Evolutionary conservation across 1,140 invertebrate species (phyloP), one percentile per base, ranked within the genome.

Genomic region (Hestina assimilis): DNA sequence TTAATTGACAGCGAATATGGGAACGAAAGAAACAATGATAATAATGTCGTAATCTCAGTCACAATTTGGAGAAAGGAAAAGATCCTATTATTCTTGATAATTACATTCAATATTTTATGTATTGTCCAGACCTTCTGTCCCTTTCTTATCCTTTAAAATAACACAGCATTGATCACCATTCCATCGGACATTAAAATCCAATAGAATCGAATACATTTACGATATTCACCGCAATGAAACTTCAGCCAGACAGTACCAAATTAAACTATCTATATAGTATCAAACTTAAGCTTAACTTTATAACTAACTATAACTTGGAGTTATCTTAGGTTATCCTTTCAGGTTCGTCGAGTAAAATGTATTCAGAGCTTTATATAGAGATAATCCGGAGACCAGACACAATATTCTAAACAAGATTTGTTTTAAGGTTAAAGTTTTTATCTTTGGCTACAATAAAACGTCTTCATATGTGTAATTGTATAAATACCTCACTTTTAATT

Each of bases 191-290:
- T 63, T 63, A 58, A 63, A 63, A 46, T 48, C 48, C 60, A 63
- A 63, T 58, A 58, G 50, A 53, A 54, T 54, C 14, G 60, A 54
- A 45, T 43, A 58, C 45, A 33, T 58, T 63, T 63, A 63, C 50
- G 60, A 53, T 24, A 12, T 20, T 38, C 17, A 26, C 48, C 45
- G 52, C 46, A 61, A 48, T 60, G 40, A 48, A 63, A 57, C 28
- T 42, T 60, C 15, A 23, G n/a, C 26, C 38, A 47, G 29, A 57
- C 54, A 26, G 24, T 7, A 12, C 23, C 11, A 23, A 17, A 50
- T 35, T 24, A 38, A 38, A 38, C 24, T 26, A 38, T 3, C n/a
- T 14, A 21, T 45, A 28, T 7, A 45, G 11, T 24, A 14, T 6
- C 24, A 23, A 15, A 26, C 12, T 23, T 45, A n/a, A 28, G 24